phyloP scores from a whole-genome alignment of 1,140 invertebrate species.

The Leptinotarsa undecemlineata region DNA sequence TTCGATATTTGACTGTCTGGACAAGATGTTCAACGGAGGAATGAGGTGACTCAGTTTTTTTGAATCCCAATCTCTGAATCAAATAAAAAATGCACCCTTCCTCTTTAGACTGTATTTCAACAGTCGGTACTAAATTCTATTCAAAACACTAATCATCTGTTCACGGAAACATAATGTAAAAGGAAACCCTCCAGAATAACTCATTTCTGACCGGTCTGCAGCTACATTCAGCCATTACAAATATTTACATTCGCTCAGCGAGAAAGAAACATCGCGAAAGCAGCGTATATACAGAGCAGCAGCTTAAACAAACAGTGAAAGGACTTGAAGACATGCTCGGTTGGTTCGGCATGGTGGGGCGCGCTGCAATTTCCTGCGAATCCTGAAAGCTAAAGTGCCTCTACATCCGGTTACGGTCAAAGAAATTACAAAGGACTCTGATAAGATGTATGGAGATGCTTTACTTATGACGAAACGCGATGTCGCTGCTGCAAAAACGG shows the following conservation, averaged over 20 bases:
- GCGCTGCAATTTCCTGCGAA: slow-evolving; percentile 38
- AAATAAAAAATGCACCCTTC: no score
- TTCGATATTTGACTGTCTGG: no score
- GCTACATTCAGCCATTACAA: slow-evolving; percentile 8
- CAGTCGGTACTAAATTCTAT: no score
- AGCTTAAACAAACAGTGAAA: slow-evolving; percentile 28
- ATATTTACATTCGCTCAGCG: slow-evolving; percentile 10
- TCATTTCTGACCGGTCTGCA: not conserved
- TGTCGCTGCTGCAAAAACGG: slow-evolving; percentile 21
- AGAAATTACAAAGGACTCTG: slow-evolving; percentile 37
- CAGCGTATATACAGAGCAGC: slow-evolving; percentile 1
- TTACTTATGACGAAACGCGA: slow-evolving; percentile 31
- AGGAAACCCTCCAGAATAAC: no score
- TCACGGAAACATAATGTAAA: no score
- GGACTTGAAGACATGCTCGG: slow-evolving; percentile 18
- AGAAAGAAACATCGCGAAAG: slow-evolving; percentile 17
- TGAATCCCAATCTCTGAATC: no score
- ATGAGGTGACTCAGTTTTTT: no score
- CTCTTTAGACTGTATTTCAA: no score
- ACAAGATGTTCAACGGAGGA: no score
- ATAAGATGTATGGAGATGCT: slow-evolving; percentile 34
- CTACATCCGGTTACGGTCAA: slow-evolving; percentile 37
- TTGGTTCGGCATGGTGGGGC: slow-evolving; percentile 20
- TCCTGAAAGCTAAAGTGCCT: slow-evolving; percentile 37
- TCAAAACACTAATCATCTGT: no score